Evolutionary conservation across 2,113 vertebrate genomes (phyloP).

Genomic region (Acrocephalus arundinaceus): DNA sequence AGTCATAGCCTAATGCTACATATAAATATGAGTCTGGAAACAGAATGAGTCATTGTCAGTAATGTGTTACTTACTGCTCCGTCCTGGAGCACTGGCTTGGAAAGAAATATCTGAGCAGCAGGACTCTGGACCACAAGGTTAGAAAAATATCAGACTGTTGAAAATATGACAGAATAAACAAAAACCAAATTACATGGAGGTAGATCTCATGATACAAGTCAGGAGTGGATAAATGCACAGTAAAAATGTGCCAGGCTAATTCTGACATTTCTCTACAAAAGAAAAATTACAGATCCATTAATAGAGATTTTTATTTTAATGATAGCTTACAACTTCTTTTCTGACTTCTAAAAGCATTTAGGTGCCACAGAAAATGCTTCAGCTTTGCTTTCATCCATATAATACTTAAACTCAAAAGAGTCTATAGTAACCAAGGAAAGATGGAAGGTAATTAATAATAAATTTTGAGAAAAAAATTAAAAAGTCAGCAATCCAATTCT

Average conservation of each 20-base stretch:
- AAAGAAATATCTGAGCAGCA: background rate
- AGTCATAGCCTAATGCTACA: background rate
- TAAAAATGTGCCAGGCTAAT: background rate
- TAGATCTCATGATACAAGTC: background rate
- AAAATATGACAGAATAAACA: constrained; percentile 4
- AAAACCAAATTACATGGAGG: background rate
- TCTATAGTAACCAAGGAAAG: background rate
- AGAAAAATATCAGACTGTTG: background rate
- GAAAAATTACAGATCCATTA: background rate
- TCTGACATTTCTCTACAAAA: background rate
- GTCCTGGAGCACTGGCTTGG: background rate
- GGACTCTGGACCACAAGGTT: background rate
- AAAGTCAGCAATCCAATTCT: background rate
- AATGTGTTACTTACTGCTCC: background rate
- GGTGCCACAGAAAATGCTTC: background rate
- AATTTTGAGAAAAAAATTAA: background rate
- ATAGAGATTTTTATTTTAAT: background rate
- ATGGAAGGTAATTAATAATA: background rate
- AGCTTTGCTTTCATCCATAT: background rate
- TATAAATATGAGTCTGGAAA: background rate
- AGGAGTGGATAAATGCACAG: background rate
- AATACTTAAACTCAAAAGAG: background rate
- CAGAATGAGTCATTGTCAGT: background rate
- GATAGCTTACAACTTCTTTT: background rate
- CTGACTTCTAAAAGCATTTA: background rate